Evolutionary conservation across 1,140 invertebrate species (phyloP), one percentile per base, ranked within the genome.

Genomic region (Bombus sibiricus): DNA sequence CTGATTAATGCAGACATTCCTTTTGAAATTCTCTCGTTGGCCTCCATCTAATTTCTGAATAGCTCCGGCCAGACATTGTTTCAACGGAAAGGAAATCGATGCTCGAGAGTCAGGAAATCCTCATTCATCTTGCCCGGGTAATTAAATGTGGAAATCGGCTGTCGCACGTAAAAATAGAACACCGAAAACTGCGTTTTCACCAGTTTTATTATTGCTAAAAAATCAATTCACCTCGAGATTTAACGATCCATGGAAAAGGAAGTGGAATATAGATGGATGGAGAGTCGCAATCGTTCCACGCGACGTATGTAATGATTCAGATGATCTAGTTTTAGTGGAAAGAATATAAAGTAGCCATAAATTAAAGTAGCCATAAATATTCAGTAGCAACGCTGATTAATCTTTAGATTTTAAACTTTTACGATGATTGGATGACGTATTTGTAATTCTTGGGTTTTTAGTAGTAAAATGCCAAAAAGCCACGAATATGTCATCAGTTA

Each of bases 61-160:
- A 77, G 66, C 68, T 57, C 41, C 25, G 37, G 37, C 43, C 74
- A 68, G 62, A 75, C 59, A n/a, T 86, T 83, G 76, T 89, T 87
- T 86, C 85, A 59, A 34, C 43, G 22, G 72, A 89, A 86, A 77
- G 88, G 85, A 89, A 87, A 89, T 89, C 76, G 88, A 89, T 74
- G 53, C 34, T 69, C 68, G 72, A 68, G 32, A 37, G 39, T 43
- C 37, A 32, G 41, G 34, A 81, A 57, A 41, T 83, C 32, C 69
- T 76, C 76, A 37, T 89, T 81, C 79, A 82, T 84, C 73, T 77
- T 71, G 37, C 47, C 8, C 10, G 18, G 53, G 34, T 71, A 89
- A 89, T 89, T 83, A 89, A 83, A 87, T 80, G 22, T 59, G 75
- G 37, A 43, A 84, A 84, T 84, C 53, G 68, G 41, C n/a, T 47